Conservation (phyloP, 2,113 vertebrate species). For the Aptenodytes forsteri region DNA sequence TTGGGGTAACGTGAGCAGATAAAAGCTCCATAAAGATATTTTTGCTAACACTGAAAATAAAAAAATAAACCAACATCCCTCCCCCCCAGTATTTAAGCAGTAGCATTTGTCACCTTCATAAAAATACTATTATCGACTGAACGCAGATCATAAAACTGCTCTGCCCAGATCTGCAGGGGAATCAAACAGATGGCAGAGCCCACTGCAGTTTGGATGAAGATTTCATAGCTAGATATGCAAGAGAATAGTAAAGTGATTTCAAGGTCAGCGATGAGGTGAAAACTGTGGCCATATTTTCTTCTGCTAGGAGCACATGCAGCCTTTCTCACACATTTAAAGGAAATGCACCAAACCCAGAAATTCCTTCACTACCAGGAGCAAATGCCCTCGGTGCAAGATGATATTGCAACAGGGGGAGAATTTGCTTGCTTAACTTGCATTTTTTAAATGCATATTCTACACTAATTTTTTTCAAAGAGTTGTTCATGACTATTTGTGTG, state of each 20-base stretch:
- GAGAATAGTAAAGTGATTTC: neutral
- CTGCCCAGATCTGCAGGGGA: neutral
- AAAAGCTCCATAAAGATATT: neutral
- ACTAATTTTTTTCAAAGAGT: neutral
- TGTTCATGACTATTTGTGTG: neutral
- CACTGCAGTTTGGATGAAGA: slow-evolving; percentile 19
- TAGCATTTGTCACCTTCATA: neutral
- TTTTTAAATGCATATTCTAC: neutral
- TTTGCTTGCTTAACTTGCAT: neutral
- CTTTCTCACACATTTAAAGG: neutral
- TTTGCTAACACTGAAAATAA: neutral
- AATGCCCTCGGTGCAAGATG: neutral
- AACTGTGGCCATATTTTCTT: neutral
- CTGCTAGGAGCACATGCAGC: neutral
- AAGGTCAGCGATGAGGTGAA: neutral
- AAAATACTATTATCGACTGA: neutral
- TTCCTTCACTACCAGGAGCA: neutral
- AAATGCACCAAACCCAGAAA: neutral
- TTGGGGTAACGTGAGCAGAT: neutral
- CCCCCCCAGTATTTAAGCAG: neutral
- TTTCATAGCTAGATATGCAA: neutral
- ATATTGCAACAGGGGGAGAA: neutral
- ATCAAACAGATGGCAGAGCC: slow-evolving; percentile 41
- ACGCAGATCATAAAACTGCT: neutral
- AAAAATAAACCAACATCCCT: neutral